phyloP scores from a whole-genome alignment of 2,888 invertebrate genomes.

The Candidula unifasciata region DNA sequence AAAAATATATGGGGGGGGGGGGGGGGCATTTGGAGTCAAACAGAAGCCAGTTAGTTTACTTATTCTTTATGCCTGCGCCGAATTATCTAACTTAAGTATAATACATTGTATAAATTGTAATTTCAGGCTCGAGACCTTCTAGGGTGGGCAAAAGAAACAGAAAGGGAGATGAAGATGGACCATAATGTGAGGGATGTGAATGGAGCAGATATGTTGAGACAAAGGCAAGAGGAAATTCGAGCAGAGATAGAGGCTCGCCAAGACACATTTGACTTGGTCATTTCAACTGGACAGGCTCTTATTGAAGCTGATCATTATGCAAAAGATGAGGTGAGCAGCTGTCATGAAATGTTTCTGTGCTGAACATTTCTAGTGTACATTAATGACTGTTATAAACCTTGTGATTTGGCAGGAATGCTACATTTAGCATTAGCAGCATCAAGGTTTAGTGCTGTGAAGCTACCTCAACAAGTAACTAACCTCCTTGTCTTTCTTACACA shows the following conservation, averaged over 20 bases:
- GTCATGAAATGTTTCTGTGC: background rate
- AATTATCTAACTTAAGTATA: too few relatives aligned
- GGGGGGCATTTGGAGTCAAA: too few relatives aligned
- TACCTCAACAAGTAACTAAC: too few relatives aligned
- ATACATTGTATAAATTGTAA: background rate
- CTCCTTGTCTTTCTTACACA: too few relatives aligned
- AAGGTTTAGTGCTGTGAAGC: too few relatives aligned
- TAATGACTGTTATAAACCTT: too few relatives aligned
- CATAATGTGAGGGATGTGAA: slow-evolving; percentile 91
- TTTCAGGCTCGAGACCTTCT: slow-evolving; percentile 85
- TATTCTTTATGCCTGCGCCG: too few relatives aligned
- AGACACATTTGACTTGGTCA: slow-evolving; percentile 95
- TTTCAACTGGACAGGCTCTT: slow-evolving; percentile 94
- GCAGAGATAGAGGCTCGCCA: slow-evolving; percentile 99
- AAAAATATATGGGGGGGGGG: too few relatives aligned
- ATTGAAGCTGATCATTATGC: slow-evolving; percentile 91
- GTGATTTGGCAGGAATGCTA: too few relatives aligned
- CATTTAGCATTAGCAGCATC: too few relatives aligned
- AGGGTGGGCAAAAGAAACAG: slow-evolving; percentile 90
- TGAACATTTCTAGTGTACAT: too few relatives aligned
- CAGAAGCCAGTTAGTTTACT: too few relatives aligned
- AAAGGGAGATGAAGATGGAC: slow-evolving; percentile 87
- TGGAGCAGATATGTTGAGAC: slow-evolving; percentile 97
- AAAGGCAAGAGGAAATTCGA: slow-evolving; percentile 97
- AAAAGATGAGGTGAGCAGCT: slow-evolving; percentile 77